These are phyloP conservation scores for Chiloscyllium plagiosum DNA, from an alignment of 2,113 vertebrate genomes.

Conservation along the genomic window DNA sequence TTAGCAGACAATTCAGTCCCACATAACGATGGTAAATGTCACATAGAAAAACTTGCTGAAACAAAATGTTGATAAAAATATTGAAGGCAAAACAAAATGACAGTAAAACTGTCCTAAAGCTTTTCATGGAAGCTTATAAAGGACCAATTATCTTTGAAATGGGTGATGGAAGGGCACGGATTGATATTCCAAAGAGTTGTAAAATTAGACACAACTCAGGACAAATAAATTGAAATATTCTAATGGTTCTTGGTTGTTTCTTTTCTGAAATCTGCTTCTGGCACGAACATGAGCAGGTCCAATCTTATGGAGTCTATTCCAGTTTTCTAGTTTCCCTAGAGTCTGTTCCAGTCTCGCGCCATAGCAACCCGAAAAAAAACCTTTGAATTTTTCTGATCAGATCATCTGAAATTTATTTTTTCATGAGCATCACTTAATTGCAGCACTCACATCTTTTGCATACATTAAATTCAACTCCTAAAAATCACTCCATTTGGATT, in stretches of 20 bases:
- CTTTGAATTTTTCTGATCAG: neutral
- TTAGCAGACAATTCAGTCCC: neutral
- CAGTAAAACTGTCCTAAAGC: neutral
- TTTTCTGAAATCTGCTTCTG: neutral
- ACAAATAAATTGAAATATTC: neutral
- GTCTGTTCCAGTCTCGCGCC: neutral
- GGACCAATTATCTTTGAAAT: neutral
- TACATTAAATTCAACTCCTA: neutral
- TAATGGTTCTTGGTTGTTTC: neutral
- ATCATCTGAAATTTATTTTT: neutral
- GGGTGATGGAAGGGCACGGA: neutral
- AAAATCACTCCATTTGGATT: neutral
- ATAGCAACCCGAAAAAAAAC: neutral
- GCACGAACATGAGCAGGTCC: neutral
- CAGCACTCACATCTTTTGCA: neutral
- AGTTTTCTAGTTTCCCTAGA: neutral
- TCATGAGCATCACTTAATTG: neutral
- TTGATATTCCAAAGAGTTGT: neutral
- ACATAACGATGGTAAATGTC: neutral
- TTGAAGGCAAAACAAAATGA: neutral
- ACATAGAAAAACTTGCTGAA: neutral
- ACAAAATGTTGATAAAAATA: neutral
- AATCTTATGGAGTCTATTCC: neutral
- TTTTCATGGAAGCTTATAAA: neutral
- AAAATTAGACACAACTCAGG: neutral